phyloP scores from a whole-genome alignment of 2,113 vertebrate species.

The Malurus alboscapulatus region DNA sequence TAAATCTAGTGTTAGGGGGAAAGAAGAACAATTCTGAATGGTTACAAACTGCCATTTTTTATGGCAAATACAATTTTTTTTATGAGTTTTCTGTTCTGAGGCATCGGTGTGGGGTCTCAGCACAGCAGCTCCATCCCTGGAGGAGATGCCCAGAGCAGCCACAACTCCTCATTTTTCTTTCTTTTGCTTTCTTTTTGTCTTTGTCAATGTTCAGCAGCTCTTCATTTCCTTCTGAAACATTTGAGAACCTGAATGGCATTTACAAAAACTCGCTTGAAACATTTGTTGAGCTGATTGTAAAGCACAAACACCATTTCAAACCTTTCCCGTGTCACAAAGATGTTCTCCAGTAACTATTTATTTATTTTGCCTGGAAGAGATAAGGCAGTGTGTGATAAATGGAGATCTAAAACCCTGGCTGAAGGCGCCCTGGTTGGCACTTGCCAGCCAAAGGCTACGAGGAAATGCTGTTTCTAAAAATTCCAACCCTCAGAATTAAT shows the following conservation, averaged over 20 bases:
- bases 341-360: background rate
- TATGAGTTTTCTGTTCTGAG: background rate
- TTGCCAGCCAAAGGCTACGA: accelerated
- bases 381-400: background rate
- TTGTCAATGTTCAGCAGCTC: background rate
- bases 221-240: background rate
- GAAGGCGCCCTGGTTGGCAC: background rate
- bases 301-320: background rate
- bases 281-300: background rate
- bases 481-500: background rate
- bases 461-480: background rate
- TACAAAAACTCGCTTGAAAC: background rate
- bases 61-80: background rate
- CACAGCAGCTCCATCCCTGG: accelerated
- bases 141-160: background rate
- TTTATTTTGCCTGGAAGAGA: background rate
- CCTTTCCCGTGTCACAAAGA: background rate
- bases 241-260: background rate
- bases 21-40: background rate
- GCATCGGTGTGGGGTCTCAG: accelerated
- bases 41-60: background rate
- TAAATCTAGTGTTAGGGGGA: accelerated
- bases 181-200: background rate
- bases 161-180: no score
- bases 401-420: background rate